Evolutionary conservation across 2,797 vertebrate genomes (phyloP).

Genomic region (Coranthus polyacanthus): DNA sequence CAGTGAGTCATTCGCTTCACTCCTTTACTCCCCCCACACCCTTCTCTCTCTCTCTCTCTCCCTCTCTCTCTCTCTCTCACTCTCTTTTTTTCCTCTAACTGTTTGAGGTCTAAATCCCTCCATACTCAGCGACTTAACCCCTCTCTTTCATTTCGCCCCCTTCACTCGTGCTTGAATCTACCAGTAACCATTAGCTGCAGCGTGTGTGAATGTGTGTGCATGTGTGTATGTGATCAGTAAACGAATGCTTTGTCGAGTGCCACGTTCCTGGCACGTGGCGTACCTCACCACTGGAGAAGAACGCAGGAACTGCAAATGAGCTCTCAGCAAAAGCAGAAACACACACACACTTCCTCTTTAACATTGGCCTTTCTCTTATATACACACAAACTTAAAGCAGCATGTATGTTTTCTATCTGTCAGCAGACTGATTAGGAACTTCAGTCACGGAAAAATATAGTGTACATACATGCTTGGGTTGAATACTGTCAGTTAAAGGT

Average conservation of each 20-base stretch:
- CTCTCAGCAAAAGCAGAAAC: conserved; percentile 26
- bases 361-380: background rate
- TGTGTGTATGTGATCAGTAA: conserved; percentile 73
- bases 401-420: conserved; percentile 5
- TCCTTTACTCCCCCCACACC: conserved; percentile 11
- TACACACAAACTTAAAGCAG: background rate
- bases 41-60: background rate
- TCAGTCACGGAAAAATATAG: background rate
- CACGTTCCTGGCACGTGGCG: conserved; percentile 80
- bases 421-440: background rate
- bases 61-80: no score
- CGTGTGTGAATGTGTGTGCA: conserved; percentile 30
- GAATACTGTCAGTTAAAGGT: background rate
- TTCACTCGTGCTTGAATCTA: conserved; percentile 75
- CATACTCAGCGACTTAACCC: conserved; percentile 86
- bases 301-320: conserved; percentile 79
- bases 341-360: conserved; percentile 22
- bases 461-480: background rate
- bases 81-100: conserved; percentile 54
- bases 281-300: conserved; percentile 58
- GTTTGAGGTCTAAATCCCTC: conserved; percentile 85
- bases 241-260: conserved; percentile 70
- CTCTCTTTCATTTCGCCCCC: conserved; percentile 83
- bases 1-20: conserved; percentile 62
- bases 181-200: conserved; percentile 75